Evolutionary conservation across 2,888 invertebrate species (phyloP), one percentile per base, ranked within the genome.

Genomic region (Apotomis betuletana): DNA sequence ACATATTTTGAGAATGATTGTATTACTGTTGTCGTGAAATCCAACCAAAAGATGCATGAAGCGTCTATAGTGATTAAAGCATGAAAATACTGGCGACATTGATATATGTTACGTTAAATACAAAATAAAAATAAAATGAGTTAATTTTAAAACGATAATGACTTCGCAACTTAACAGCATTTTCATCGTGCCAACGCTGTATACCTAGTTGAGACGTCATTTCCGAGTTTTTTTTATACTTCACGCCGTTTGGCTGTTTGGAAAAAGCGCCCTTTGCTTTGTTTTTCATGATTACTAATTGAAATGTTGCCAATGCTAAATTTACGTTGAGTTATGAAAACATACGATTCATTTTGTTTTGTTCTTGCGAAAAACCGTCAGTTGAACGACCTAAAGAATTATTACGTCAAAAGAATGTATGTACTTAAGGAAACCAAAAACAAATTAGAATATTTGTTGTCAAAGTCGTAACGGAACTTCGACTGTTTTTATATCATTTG

Each of bases 221-320:
- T 54, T 52, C 62, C 57, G 62, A 67, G 13, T 58, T 5, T 13
- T 38, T 67, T 67, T 62, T 63, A 6, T 41, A 41, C 41, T 41
- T 41, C 41, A 41, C 41, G 41, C 41, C 41, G 41, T 58, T 36
- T 44, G 27, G 57, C 46, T 15, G 55, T 65, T 65, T 65, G 65
- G 13, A 57, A 57, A 57, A 63, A 62, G 13, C 55, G 52, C 52
- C 58, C 57, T 67, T 15, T 52, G 52, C 36, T 36, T 62, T 71
- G 55, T 55, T 68, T 68, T 63, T 59, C 46, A 13, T 58, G 51
- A 63, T 68, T 70, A 70, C 67, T 60, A 67, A 68, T 72, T 72
- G 72, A 72, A 72, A 68, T 68, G 68, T 72, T 72, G 72, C 72
- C 72, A 72, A 54, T 51, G 46, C 65, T 67, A 71, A 71, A 52